Percentiles rank a stretch among this genome's conserved stretches.
Evolutionary conservation across 2,113 vertebrate species (phyloP).

Genomic region (Odontesthes bonariensis): DNA sequence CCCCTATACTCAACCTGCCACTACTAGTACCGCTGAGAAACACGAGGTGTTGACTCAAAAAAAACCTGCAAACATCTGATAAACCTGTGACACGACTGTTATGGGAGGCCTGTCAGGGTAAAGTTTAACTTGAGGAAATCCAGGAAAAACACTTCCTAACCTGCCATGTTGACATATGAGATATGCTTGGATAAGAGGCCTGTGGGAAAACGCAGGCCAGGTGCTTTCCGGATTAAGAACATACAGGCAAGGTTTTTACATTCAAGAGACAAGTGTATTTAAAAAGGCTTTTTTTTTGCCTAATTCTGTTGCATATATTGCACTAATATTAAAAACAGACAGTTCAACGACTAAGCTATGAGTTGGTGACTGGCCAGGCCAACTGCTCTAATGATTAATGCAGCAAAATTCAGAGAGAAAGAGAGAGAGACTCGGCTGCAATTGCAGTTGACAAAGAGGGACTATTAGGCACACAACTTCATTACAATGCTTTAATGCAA

Average conservation of each 20-base stretch:
- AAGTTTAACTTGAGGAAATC: conserved; percentile 71
- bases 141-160: conserved; percentile 61
- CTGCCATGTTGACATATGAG: conserved; percentile 22
- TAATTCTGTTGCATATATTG: background rate
- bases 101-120: conserved; percentile 11
- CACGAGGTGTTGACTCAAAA: conserved; percentile 10
- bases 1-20: background rate
- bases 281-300: background rate
- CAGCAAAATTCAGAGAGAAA: conserved; percentile 8
- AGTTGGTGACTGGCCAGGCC: background rate
- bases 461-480: no score
- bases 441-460: conserved; percentile 10
- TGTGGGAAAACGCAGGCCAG: conserved; percentile 46
- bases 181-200: conserved; percentile 17
- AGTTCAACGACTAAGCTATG: conserved; percentile 15
- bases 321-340: background rate
- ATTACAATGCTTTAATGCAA: background rate
- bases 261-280: background rate
- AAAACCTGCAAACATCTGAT: conserved; percentile 39
- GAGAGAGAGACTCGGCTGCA: conserved; percentile 22
- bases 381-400: conserved; percentile 13
- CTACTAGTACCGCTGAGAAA: background rate
- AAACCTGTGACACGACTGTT: conserved; percentile 9
- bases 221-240: conserved; percentile 27
- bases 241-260: background rate